These are phyloP conservation scores for Procambarus virginalis DNA, from an alignment of 1,140 invertebrate species.

Conservation along the genomic window DNA sequence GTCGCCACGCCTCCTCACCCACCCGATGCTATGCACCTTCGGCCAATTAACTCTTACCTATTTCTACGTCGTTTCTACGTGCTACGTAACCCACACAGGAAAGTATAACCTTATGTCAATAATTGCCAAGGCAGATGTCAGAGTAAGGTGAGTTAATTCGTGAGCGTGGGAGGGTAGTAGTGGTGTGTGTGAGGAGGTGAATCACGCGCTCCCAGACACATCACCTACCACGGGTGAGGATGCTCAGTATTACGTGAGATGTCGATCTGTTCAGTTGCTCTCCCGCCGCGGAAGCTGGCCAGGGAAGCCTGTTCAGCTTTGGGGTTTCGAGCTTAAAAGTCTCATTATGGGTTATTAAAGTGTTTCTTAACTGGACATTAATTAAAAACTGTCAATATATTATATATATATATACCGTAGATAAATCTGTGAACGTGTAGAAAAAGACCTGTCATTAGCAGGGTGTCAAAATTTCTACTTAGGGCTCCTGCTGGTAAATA, in stretches of 20 bases:
- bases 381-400: too few relatives aligned
- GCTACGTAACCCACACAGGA: background rate
- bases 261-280: constrained; percentile 28
- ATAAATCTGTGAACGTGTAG: too few relatives aligned
- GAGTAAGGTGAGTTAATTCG: too few relatives aligned
- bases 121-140: background rate
- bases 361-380: too few relatives aligned
- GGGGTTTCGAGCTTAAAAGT: background rate
- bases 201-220: constrained; percentile 12
- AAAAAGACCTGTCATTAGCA: too few relatives aligned
- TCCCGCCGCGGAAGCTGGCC: constrained; percentile 26
- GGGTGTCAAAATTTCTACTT: too few relatives aligned
- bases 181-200: constrained; percentile 16
- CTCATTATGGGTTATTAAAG: too few relatives aligned
- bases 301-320: background rate
- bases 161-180: background rate
- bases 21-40: constrained; percentile 7
- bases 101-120: background rate
- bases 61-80: background rate
- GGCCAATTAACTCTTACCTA: constrained; percentile 15
- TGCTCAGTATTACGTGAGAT: constrained; percentile 61
- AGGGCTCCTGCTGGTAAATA: too few relatives aligned
- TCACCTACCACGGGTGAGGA: constrained; percentile 43
- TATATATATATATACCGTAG: too few relatives aligned
- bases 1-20: constrained; percentile 26